A percentile compares a stretch with the other conserved stretches of the same genome.
Evolutionary conservation across 2,113 vertebrate genomes (phyloP).

Genomic region (Pelodiscus sinensis): DNA sequence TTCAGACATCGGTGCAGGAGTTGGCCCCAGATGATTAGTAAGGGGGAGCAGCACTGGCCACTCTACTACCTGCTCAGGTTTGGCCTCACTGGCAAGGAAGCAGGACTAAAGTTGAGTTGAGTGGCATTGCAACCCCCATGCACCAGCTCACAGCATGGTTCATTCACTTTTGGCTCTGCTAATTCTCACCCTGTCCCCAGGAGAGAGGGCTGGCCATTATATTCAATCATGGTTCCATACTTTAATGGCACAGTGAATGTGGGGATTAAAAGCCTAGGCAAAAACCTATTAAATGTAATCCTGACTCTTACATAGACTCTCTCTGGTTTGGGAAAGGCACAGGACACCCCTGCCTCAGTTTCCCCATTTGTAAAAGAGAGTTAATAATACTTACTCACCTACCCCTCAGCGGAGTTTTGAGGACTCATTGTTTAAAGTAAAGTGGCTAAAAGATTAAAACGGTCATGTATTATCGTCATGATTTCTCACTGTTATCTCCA

Average conservation of each 20-base stretch:
- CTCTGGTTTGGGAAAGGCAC: conserved; percentile 30
- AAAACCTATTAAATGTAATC: conserved; percentile 58
- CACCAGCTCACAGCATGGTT: not conserved
- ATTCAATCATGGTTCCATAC: conserved; percentile 41
- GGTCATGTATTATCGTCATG: conserved; percentile 37
- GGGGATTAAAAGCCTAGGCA: conserved; percentile 49
- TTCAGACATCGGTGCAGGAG: not conserved
- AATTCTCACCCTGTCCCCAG: not conserved
- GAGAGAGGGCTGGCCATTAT: fast-evolving
- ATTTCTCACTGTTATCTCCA: conserved; percentile 43
- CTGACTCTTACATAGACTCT: conserved; percentile 30
- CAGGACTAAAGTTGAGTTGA: not conserved
- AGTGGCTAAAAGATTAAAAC: conserved; percentile 63
- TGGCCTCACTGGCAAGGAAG: not conserved
- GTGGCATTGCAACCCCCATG: not conserved
- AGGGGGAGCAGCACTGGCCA: not conserved
- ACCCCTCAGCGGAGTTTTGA: conserved; percentile 46
- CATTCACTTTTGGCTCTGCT: not conserved
- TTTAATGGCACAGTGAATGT: conserved; percentile 47
- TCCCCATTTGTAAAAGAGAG: conserved; percentile 47
- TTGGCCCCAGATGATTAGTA: not conserved
- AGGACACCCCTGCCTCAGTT: not conserved
- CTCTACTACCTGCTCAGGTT: not conserved
- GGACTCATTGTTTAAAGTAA: conserved; percentile 62
- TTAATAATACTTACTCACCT: conserved; percentile 47